Base-by-base conservation (phyloP, 2,888 invertebrate genomes). In the Erynnis tages region DNA sequence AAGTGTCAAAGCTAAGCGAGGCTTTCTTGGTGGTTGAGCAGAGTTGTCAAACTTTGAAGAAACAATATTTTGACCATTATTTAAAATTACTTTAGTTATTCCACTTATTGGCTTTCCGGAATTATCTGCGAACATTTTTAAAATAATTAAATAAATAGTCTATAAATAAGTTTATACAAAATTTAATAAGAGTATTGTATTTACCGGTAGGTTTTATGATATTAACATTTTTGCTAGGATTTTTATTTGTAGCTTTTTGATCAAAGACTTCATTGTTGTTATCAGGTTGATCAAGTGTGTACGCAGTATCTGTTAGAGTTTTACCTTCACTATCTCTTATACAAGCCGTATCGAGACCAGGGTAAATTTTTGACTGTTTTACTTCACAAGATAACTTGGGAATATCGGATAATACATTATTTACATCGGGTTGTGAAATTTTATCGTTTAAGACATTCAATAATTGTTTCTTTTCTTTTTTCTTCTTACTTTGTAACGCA, bases 11-110 rank as follows among this genome's bases (percentile, higher is more conserved):
- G 66, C 61, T 54, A 70, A 54, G 10, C 63, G 65, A 25, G 66
- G 56, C 58, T 69, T 74, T 54, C 59, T 65, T 48, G 61, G 66
- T n/a, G 53, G 53, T 35, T 43, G n/a, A n/a, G n/a, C 17, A 34
- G 52, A 38, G 30, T n/a, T n/a, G n/a, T n/a, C n/a, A n/a, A 14
- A 53, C 53, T 61, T 67, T 11, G 55, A 27, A 41, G 40, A 46
- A 14, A 43, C 30, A 3, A 56, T 13, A 53, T 59, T 58, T 58
- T 60, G 56, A 19, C 61, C 65, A 54, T 71, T 74, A 54, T 61
- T 67, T 10, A 73, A 56, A 52, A 71, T 59, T 0, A 71, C 67
- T 65, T 69, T 75, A 4, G 71, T 73, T 57, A 75, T 71, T 10
- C 69, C 70, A 43, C 66, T 71, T 3, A 67, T 30, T 48, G 63